Conservation (phyloP, 92 coral and sea anemone genomes). For the Epizoanthus ramosus region DNA sequence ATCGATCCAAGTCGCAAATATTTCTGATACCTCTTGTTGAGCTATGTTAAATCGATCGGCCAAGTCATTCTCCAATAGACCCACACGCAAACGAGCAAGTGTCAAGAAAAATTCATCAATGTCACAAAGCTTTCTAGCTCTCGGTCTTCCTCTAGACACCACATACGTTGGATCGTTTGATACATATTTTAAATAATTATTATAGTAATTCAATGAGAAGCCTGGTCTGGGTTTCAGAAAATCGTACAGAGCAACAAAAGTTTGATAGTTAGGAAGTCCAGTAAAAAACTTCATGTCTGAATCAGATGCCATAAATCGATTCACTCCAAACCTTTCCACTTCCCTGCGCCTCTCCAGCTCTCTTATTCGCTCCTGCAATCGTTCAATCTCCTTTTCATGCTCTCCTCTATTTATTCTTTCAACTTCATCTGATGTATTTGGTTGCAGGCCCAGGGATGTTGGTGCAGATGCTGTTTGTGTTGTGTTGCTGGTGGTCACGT, state of each 20-base stretch:
- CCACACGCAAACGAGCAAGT: constrained; percentile 48
- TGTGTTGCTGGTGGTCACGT: background rate
- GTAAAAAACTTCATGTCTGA: constrained; percentile 42
- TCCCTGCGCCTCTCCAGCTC: constrained; percentile 39
- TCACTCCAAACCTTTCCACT: constrained; percentile 44
- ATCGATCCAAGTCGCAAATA: constrained; percentile 53
- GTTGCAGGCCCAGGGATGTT: constrained; percentile 1
- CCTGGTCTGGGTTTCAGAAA: constrained; percentile 47
- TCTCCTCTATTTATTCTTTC: too few relatives aligned
- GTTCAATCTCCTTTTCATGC: constrained; percentile 3
- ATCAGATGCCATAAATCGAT: constrained; percentile 39
- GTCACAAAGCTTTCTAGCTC: constrained; percentile 24
- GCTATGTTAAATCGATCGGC: constrained; percentile 42
- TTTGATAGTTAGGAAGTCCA: constrained; percentile 40
- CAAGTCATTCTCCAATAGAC: constrained; percentile 49
- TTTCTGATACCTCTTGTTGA: constrained; percentile 53
- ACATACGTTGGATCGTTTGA: constrained; percentile 39
- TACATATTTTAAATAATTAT: constrained; percentile 44
- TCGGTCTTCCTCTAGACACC: constrained; percentile 50
- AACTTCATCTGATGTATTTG: background rate
- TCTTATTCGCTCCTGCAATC: constrained; percentile 12
- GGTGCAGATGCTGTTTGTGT: too few relatives aligned
- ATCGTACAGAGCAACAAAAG: constrained; percentile 35
- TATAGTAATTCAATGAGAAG: constrained; percentile 44
- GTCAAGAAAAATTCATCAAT: constrained; percentile 56